phyloP scores from a whole-genome alignment of 2,113 vertebrate species.

The Corythoichthys intestinalis region DNA sequence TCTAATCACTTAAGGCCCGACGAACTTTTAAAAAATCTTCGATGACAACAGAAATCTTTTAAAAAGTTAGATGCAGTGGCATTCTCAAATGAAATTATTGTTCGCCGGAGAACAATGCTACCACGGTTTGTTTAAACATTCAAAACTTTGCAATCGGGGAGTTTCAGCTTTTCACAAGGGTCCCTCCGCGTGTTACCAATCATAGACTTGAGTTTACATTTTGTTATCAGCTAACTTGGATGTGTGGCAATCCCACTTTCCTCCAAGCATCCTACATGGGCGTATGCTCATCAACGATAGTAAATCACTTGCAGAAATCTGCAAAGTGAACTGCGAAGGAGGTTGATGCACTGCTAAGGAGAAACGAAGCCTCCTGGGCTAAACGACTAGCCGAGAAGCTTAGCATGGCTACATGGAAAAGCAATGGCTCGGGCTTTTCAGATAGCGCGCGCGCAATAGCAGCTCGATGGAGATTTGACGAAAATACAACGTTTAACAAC shows the following conservation, averaged over 20 bases:
- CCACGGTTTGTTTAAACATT: neutral
- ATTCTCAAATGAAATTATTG: neutral
- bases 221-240: slow-evolving; percentile 5
- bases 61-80: neutral
- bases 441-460: slow-evolving; percentile 44
- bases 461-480: neutral
- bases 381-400: slow-evolving; percentile 28
- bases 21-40: neutral
- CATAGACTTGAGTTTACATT: neutral
- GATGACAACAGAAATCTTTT: neutral
- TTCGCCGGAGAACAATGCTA: neutral
- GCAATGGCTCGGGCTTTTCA: slow-evolving; percentile 25
- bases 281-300: too few species aligned
- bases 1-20: neutral
- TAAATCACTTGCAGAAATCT: neutral
- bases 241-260: neutral
- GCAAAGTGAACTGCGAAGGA: neutral
- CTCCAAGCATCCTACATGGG: neutral
- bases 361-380: slow-evolving; percentile 13
- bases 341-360: neutral
- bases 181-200: neutral
- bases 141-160: neutral
- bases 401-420: slow-evolving; percentile 30
- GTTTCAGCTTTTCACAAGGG: neutral
- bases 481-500: neutral